phyloP scores from a whole-genome alignment of 2,797 vertebrate genomes.

The Orientallactaga sibirica region DNA sequence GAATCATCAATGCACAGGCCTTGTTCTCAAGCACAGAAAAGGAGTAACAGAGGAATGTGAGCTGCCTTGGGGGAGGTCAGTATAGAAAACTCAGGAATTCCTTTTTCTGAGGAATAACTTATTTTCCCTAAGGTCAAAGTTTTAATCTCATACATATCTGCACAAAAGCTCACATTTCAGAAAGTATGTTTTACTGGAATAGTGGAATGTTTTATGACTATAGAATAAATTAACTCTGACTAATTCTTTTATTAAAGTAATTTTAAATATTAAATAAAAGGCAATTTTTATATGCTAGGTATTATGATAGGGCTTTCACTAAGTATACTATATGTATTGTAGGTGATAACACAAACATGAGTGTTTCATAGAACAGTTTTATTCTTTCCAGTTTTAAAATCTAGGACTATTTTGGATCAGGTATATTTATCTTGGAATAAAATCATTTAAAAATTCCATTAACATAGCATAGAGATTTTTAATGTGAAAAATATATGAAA shows the following conservation, averaged over 20 bases:
- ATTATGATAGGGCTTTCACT: background rate
- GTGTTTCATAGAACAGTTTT: background rate
- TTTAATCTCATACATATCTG: background rate
- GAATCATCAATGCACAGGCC: slow-evolving; percentile 35
- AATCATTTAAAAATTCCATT: slow-evolving; percentile 34
- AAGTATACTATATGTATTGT: background rate
- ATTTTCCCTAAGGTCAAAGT: background rate
- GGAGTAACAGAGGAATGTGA: background rate
- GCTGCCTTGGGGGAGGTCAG: background rate
- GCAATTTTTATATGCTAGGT: background rate
- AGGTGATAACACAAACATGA: background rate
- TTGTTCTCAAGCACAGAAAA: background rate
- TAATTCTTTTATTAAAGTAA: slow-evolving; percentile 47
- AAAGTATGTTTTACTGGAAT: slow-evolving; percentile 39
- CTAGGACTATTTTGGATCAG: slow-evolving; percentile 40
- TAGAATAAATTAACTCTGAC: slow-evolving; percentile 25
- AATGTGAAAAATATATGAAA: slow-evolving; percentile 12
- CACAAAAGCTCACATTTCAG: background rate
- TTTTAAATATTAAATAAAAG: background rate
- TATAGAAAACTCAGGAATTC: background rate
- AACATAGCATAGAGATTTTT: slow-evolving; percentile 4
- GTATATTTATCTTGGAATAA: slow-evolving; percentile 51
- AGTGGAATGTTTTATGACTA: slow-evolving; percentile 31
- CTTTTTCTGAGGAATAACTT: slow-evolving; percentile 1
- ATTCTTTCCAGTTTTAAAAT: background rate